A percentile compares a stretch with the other conserved stretches of the same genome.
Conservation (phyloP, 2,888 invertebrate species). For the Standfussiana lucernea region DNA sequence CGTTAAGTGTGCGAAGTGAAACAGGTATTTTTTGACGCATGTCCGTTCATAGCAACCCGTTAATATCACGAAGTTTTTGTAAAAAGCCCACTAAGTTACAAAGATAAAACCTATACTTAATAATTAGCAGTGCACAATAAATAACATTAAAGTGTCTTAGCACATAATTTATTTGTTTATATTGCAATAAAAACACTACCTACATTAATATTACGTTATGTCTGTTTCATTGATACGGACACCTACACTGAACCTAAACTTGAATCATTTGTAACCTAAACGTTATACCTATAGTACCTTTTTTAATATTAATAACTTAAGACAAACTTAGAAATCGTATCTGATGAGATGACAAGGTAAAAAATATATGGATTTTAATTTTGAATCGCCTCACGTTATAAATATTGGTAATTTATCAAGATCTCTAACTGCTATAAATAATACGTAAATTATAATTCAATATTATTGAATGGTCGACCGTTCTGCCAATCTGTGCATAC, state of each 20-base stretch:
- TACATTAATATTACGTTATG: slow-evolving; percentile 59
- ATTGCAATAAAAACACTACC: slow-evolving; percentile 66
- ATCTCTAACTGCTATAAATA: slow-evolving; percentile 45
- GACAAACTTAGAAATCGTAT: slow-evolving; percentile 59
- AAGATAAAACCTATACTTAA: slow-evolving; percentile 45
- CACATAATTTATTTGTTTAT: slow-evolving; percentile 62
- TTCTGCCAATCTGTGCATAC: slow-evolving; percentile 37
- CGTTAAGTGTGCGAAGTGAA: slow-evolving; percentile 42
- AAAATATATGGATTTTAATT: slow-evolving; percentile 45
- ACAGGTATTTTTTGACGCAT: slow-evolving; percentile 51
- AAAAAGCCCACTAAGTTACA: slow-evolving; percentile 16
- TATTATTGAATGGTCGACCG: slow-evolving; percentile 25
- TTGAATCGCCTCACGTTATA: slow-evolving; percentile 25
- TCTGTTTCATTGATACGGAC: slow-evolving; percentile 62
- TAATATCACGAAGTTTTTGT: slow-evolving; percentile 28
- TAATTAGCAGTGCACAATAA: slow-evolving; percentile 56
- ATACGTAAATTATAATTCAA: slow-evolving; percentile 45
- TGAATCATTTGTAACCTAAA: slow-evolving; percentile 70
- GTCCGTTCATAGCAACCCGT: slow-evolving; percentile 29
- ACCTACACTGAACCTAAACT: slow-evolving; percentile 67
- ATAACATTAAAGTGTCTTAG: slow-evolving; percentile 55
- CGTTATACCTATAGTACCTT: slow-evolving; percentile 42
- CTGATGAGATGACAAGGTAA: slow-evolving; percentile 62
- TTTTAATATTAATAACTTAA: slow-evolving; percentile 53
- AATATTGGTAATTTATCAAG: slow-evolving; percentile 48